Evolutionary conservation across 2,797 vertebrate species (phyloP).

Genomic region (Acomys russatus): DNA sequence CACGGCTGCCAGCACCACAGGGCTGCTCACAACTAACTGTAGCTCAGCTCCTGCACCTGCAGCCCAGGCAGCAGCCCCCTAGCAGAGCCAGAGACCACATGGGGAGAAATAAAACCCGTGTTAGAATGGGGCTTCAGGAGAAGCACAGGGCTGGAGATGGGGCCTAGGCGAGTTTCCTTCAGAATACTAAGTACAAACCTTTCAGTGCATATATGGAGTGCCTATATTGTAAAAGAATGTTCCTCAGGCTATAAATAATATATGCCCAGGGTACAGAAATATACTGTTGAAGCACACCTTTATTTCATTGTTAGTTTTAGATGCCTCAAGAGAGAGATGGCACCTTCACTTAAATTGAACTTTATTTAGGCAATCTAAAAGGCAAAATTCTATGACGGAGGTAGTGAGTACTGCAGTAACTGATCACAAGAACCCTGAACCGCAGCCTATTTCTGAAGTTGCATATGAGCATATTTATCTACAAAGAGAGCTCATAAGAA

Average conservation of each 20-base stretch:
- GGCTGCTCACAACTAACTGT: background rate
- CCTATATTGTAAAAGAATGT: conserved; percentile 51
- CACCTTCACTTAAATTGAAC: conserved; percentile 52
- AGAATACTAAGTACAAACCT: conserved; percentile 24
- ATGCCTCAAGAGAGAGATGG: background rate
- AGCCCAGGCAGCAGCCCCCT: too few species aligned
- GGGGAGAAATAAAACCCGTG: background rate
- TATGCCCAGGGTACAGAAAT: background rate
- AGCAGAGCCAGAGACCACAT: background rate
- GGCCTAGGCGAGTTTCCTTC: background rate
- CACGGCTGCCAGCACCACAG: background rate
- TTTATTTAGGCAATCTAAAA: conserved; percentile 43
- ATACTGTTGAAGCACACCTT: conserved; percentile 25
- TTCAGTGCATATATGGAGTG: background rate
- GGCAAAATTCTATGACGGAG: background rate
- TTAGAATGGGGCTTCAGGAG: conserved; percentile 51
- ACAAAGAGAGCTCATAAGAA: background rate
- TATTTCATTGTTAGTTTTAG: conserved; percentile 64
- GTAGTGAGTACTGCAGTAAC: conserved; percentile 16
- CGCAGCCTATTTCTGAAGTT: conserved; percentile 3
- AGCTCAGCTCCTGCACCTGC: background rate
- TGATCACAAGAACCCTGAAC: conserved; percentile 32
- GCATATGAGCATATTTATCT: conserved; percentile 33
- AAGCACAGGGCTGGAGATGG: background rate
- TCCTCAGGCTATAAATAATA: conserved; percentile 34